Percentiles rank a stretch among this genome's conserved stretches.
Evolutionary conservation across 2,888 invertebrate genomes (phyloP).

Genomic region (Drosophila setosimentum): DNA sequence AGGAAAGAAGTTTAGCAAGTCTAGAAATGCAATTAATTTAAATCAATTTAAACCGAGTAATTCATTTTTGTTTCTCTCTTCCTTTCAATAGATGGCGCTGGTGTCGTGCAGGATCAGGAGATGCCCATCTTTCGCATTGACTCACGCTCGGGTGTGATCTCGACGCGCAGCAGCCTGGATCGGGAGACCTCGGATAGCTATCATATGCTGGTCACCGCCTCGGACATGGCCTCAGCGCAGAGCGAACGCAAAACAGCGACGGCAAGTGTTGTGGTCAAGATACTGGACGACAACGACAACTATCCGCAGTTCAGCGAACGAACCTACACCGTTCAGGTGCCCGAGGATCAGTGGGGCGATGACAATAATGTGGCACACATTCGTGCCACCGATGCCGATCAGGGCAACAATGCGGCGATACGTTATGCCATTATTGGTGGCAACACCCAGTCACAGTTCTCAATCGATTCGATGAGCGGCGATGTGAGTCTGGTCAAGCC

Average conservation of each 20-base stretch:
- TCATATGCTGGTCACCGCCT: slow-evolving; percentile 93
- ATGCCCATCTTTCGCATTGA: slow-evolving; percentile 94
- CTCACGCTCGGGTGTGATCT: slow-evolving; percentile 93
- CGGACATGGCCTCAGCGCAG: slow-evolving; percentile 93
- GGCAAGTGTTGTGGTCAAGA: slow-evolving; percentile 92
- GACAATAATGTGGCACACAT: slow-evolving; percentile 93
- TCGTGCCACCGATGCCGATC: slow-evolving; percentile 96
- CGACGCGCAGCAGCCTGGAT: slow-evolving; percentile 92
- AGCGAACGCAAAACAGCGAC: slow-evolving; percentile 92
- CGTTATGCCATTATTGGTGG: slow-evolving; percentile 98
- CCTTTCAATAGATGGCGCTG: slow-evolving; percentile 85
- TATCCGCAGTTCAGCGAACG: slow-evolving; percentile 96
- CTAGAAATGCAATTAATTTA: not conserved
- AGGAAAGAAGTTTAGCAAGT: not conserved
- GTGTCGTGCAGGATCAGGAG: slow-evolving; percentile 88
- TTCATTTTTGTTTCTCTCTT: not conserved
- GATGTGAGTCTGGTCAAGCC: slow-evolving; percentile 94
- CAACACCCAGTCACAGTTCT: slow-evolving; percentile 96
- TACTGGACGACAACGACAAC: slow-evolving; percentile 96
- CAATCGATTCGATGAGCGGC: slow-evolving; percentile 96
- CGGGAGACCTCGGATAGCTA: slow-evolving; percentile 95
- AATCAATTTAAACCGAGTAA: not conserved
- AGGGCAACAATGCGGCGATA: slow-evolving; percentile 96
- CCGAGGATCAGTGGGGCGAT: slow-evolving; percentile 95
- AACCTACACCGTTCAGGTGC: slow-evolving; percentile 93